Percentiles rank a stretch among this genome's conserved stretches.
phyloP scores from a whole-genome alignment of 1,140 invertebrate genomes.

The Pteromalus puparum region DNA sequence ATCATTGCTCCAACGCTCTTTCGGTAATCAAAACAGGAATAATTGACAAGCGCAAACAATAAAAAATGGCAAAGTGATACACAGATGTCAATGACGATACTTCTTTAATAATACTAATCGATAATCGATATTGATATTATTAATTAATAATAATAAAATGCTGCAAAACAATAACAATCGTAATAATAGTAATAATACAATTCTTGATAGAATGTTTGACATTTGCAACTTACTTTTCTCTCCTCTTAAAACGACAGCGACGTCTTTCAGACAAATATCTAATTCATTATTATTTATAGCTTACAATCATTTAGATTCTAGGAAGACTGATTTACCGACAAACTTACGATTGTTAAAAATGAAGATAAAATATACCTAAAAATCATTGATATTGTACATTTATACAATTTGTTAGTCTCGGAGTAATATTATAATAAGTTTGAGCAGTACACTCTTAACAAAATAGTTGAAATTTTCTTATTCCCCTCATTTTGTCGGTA shows the following conservation, averaged over 20 bases:
- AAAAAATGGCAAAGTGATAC: constrained; percentile 48
- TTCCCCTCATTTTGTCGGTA: constrained; percentile 49
- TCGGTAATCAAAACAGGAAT: constrained; percentile 44
- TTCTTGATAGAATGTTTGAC: constrained; percentile 59
- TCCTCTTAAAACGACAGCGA: constrained; percentile 39
- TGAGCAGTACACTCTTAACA: constrained; percentile 22
- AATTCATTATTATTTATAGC: constrained; percentile 48
- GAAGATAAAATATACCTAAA: constrained; percentile 20
- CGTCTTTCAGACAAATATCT: constrained; percentile 41
- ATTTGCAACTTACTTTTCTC: constrained; percentile 48
- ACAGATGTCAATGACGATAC: constrained; percentile 45
- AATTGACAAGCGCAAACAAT: constrained; percentile 39
- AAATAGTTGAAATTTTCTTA: neutral
- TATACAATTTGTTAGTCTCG: constrained; percentile 48
- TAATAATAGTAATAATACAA: constrained; percentile 56
- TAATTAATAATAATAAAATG: constrained; percentile 57
- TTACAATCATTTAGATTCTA: constrained; percentile 48
- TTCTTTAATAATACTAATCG: constrained; percentile 54
- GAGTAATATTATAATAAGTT: constrained; percentile 8
- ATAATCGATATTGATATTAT: constrained; percentile 54
- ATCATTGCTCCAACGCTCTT: constrained; percentile 27
- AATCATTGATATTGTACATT: constrained; percentile 45
- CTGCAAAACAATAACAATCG: constrained; percentile 60
- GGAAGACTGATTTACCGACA: constrained; percentile 54
- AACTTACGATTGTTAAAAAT: constrained; percentile 38